phyloP scores from a whole-genome alignment of 2,888 invertebrate species.

The Sepiola atlantica region DNA sequence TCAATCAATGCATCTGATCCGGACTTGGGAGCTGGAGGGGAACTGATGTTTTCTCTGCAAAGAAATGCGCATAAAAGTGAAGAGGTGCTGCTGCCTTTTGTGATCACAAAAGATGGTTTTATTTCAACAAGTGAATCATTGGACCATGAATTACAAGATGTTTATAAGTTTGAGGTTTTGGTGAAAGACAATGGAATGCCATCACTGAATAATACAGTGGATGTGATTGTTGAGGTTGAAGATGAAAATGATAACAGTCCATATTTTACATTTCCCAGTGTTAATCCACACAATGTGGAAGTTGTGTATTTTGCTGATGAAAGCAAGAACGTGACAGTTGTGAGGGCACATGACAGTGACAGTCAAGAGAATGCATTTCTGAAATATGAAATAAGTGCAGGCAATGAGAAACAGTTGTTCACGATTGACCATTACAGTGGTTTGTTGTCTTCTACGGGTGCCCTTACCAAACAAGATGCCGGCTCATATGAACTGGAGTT shows the following conservation, averaged over 20 bases:
- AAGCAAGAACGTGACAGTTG: slow-evolving; percentile 11
- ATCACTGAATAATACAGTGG: slow-evolving; percentile 12
- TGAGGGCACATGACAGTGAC: slow-evolving; percentile 20
- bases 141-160: slow-evolving; percentile 32
- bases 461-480: slow-evolving; percentile 21
- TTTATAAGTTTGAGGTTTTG: slow-evolving; percentile 3
- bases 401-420: slow-evolving; percentile 32
- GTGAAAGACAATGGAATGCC: background rate
- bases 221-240: slow-evolving; percentile 32
- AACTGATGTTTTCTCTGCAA: background rate
- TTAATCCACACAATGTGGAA: background rate
- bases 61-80: background rate
- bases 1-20: slow-evolving; percentile 32
- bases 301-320: background rate
- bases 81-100: background rate
- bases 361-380: slow-evolving; percentile 32
- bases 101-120: background rate
- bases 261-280: background rate
- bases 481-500: slow-evolving; percentile 13
- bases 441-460: slow-evolving; percentile 32
- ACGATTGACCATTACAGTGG: slow-evolving; percentile 13
- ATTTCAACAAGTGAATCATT: slow-evolving; percentile 20
- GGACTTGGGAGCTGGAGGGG: slow-evolving; percentile 5
- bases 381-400: background rate
- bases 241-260: slow-evolving; percentile 32